Evolutionary conservation across 2,888 invertebrate species (phyloP), one percentile per base, ranked within the genome.

Genomic region (Meiosimyza decipiens): DNA sequence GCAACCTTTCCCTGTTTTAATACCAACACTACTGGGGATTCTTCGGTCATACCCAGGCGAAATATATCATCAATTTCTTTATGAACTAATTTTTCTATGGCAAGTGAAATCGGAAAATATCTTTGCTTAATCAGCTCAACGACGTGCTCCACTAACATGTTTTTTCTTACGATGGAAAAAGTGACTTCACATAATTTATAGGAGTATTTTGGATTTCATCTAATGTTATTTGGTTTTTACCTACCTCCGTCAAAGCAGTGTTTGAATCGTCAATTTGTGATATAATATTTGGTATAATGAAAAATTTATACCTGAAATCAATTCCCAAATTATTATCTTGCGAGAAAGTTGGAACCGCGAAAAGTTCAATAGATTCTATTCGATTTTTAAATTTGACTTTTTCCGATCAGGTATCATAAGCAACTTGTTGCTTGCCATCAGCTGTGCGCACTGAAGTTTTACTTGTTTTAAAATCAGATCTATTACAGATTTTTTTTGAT

Each of bases 91-190:
- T 22, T 22, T 22, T 22, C 22, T 22, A 28, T 28, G 3, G 67
- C 74, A 1, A 76, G 74, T 12, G 75, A 77, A 6, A 77, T 65
- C 11, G 65, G 65, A 50, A 65, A 64, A 57, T 71, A 65, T 16
- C 71, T 33, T 51, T 65, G 71, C 18, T 71, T 71, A 7, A 65
- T 51, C 51, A 71, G 33, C 15, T 65, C 65, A n/a, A 71, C 57
- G 1, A 50, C 49, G 49, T 65, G 57, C 33, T 71, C 33, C 28
- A 65, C 18, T 22, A 71, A n/a, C 6, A 28, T 16, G 64, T 71
- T 57, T 65, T 64, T 22, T 28, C 63, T 18, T 50, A 40, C 33
- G 54, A 50, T 11, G 64, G 49, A 64, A 47, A 64, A 9, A 49
- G 3, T 3, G 15, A 13, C 33, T 49, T 64, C 3, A 60, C 60